These are phyloP conservation scores for Prunella fulvescens DNA, from an alignment of 2,113 vertebrate genomes.

Conservation along the genomic window DNA sequence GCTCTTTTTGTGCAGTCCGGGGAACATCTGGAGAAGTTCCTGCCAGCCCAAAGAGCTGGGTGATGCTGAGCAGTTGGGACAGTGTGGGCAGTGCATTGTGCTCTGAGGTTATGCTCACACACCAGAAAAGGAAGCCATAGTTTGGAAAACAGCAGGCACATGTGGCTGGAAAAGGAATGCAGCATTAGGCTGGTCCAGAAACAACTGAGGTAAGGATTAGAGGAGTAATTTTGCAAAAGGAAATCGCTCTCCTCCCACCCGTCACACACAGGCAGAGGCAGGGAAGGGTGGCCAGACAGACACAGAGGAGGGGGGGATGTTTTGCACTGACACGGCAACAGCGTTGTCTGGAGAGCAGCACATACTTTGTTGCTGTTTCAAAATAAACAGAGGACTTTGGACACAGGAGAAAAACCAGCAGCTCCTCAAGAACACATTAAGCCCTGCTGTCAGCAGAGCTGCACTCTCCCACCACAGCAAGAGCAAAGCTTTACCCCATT, in stretches of 20 bases:
- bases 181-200: background rate
- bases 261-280: background rate
- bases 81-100: rapidly evolving
- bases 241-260: background rate
- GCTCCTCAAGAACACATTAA: background rate
- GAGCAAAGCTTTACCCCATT: background rate
- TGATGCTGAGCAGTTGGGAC: background rate
- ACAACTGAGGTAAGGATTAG: background rate
- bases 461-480: background rate
- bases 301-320: background rate
- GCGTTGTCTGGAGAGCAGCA: background rate
- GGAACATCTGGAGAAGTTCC: background rate
- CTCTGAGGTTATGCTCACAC: background rate
- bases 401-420: background rate
- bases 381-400: conserved; percentile 3
- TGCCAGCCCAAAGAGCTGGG: background rate
- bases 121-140: background rate
- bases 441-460: rapidly evolving
- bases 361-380: background rate
- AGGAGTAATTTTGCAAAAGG: background rate
- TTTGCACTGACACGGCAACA: background rate
- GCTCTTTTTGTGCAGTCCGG: background rate
- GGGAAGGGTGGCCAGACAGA: background rate
- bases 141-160: background rate
- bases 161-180: background rate